Base-by-base conservation (phyloP, 2,797 vertebrate genomes). In the Octomys mimax region DNA sequence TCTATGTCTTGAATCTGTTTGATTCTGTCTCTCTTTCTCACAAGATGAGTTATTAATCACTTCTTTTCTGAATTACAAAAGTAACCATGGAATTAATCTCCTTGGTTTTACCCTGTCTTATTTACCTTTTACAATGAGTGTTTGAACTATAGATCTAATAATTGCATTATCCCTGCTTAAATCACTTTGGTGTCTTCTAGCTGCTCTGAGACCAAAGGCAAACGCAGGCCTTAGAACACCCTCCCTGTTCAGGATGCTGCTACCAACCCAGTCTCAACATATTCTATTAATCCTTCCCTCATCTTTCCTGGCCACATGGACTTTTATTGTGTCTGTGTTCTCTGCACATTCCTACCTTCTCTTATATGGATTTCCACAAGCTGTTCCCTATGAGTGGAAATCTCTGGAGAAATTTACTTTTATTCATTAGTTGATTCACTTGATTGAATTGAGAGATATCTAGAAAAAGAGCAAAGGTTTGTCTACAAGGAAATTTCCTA, bases 111-210 rank as follows among this genome's bases (percentile, higher is more conserved):
- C 52, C 52, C 21, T 87, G 59, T 77, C 31, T 42, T 80, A 22
- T 92, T 89, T 82, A 94, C 86, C 64, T 57, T 89, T 80, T 66
- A 71, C 5, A 64, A 36, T 52, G 31, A 91, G 26, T 54, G 79
- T 96, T 87, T 66, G 68, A 97, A 97, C 87, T 84, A 88, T 80
- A 96, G 87, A 89, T 78, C 21, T 89, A 31, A 81, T 89, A 71
- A 92, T 68, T 12, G 5, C 31, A 54, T 84, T 42, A 19, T 6
- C 18, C 70, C 62, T 93, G 39, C 59, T 77, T 86, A 68, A 59
- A 94, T 78, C 31, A 49, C 12, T 80, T 87, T 36, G 75, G 6
- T 57, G 7, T n/a, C 57, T 84, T 84, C 87, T 82, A n/a, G 3
- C 59, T 95, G 5, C 57, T 83, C 54, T 94, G 71, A 93, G 39